These are phyloP conservation scores for Clusia tigrina DNA, from an alignment of 2,888 invertebrate genomes.

Conservation along the genomic window DNA sequence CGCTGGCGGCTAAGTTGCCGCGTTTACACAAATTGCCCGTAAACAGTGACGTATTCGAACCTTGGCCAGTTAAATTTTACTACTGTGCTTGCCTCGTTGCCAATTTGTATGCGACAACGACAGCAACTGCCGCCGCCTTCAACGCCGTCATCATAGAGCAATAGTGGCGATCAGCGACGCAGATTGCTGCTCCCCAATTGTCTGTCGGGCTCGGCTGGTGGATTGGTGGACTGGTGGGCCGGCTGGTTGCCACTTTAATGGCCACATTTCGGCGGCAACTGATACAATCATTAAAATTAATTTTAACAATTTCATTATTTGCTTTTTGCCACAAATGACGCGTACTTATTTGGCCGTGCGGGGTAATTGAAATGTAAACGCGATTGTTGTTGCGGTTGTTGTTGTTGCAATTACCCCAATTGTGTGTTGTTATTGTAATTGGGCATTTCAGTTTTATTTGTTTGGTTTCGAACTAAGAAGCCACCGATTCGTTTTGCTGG, in stretches of 20 bases:
- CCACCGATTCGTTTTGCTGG: too few relatives aligned
- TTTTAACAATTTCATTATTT: slow-evolving; percentile 10
- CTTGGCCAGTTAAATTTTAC: neutral
- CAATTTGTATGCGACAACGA: neutral
- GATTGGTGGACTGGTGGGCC: too few relatives aligned
- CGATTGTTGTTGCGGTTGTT: neutral
- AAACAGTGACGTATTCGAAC: neutral
- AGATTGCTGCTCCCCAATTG: neutral
- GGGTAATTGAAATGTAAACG: slow-evolving; percentile 5
- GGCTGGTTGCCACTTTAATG: neutral
- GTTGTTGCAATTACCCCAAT: neutral
- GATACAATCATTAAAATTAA: slow-evolving; percentile 10
- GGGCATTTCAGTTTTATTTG: too few relatives aligned
- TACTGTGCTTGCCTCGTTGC: neutral
- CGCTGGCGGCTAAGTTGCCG: neutral
- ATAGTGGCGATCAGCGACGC: neutral
- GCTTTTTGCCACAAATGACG: slow-evolving; percentile 9
- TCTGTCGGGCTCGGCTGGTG: neutral
- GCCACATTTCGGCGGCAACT: slow-evolving; percentile 10
- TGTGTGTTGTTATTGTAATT: neutral
- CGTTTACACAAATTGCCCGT: slow-evolving; percentile 6
- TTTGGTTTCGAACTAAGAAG: too few relatives aligned
- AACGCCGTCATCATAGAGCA: neutral
- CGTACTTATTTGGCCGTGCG: neutral
- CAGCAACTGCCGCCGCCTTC: neutral